Conservation (phyloP, 2,797 vertebrate genomes). For the Poeciliopsis presidionis region DNA sequence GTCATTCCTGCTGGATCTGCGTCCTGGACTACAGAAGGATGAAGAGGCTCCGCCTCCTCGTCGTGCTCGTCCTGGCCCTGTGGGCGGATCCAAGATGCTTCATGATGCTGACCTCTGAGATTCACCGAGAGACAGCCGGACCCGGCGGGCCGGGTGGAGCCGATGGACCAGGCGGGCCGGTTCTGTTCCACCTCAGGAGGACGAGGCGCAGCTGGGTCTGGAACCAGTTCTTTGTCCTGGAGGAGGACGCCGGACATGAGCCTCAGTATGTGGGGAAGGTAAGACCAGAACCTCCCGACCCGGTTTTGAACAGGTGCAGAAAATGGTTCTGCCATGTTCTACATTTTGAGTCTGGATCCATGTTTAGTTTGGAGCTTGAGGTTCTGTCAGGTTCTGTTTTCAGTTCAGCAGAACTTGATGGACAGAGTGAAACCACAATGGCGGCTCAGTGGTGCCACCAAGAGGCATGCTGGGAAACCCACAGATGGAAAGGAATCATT, state of each 20-base stretch:
- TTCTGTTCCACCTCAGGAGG: slow-evolving; percentile 63
- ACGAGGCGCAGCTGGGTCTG: slow-evolving; percentile 96
- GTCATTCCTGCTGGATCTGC: neutral
- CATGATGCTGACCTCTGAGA: slow-evolving; percentile 16
- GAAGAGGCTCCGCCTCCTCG: slow-evolving; percentile 9
- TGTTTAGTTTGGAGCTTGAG: too few relatives aligned
- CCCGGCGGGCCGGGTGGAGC: neutral
- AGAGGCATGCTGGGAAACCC: too few relatives aligned
- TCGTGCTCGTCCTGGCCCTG: slow-evolving; percentile 11
- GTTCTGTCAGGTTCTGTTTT: neutral
- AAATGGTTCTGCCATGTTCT: neutral
- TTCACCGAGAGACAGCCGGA: neutral
- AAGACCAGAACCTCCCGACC: slow-evolving; percentile 19
- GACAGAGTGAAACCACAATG: too few relatives aligned
- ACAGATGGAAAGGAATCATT: too few relatives aligned
- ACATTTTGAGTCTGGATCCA: neutral
- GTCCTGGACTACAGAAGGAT: slow-evolving; percentile 4
- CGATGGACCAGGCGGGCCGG: slow-evolving; percentile 16
- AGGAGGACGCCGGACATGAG: slow-evolving; percentile 91
- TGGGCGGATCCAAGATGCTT: slow-evolving; percentile 14
- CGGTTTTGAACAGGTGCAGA: neutral
- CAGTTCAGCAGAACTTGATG: too few relatives aligned
- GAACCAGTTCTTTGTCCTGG: slow-evolving; percentile 96
- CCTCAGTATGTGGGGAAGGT: slow-evolving; percentile 95
- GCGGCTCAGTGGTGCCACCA: too few relatives aligned